These are phyloP conservation scores for Xenentodon cancila DNA, from an alignment of 2,797 vertebrate species.

Conservation along the genomic window DNA sequence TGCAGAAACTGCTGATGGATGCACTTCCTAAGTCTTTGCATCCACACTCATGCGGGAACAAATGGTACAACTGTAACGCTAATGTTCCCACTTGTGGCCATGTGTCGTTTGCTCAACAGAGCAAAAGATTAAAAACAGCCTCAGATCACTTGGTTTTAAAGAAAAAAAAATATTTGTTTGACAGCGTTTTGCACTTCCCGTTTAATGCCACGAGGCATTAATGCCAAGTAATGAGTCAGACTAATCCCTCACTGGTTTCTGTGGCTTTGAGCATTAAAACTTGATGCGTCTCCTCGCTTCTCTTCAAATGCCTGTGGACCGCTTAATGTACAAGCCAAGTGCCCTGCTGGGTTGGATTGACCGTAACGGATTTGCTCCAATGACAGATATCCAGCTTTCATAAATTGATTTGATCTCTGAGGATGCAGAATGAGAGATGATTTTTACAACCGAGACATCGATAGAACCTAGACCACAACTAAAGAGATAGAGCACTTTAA, in stretches of 20 bases:
- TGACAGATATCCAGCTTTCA: slow-evolving; percentile 79
- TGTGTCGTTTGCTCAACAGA: slow-evolving; percentile 75
- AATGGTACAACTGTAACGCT: slow-evolving; percentile 68
- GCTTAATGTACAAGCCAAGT: slow-evolving; percentile 83
- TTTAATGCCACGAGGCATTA: slow-evolving; percentile 72
- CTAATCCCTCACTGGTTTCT: slow-evolving; percentile 82
- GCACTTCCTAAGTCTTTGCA: slow-evolving; percentile 65
- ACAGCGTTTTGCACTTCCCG: slow-evolving; percentile 75
- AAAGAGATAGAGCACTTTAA: slow-evolving; percentile 70
- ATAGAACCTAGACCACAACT: slow-evolving; percentile 78
- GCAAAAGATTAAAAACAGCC: slow-evolving; percentile 75
- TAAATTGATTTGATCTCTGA: slow-evolving; percentile 85
- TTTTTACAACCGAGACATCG: slow-evolving; percentile 84
- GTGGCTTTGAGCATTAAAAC: slow-evolving; percentile 85
- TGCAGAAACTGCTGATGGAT: slow-evolving; percentile 76
- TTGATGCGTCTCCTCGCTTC: slow-evolving; percentile 80
- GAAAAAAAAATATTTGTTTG: slow-evolving; percentile 64
- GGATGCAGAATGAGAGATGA: slow-evolving; percentile 78
- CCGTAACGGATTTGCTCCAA: slow-evolving; percentile 82
- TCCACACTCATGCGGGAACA: slow-evolving; percentile 56
- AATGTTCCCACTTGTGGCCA: slow-evolving; percentile 72
- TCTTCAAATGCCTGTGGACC: slow-evolving; percentile 80
- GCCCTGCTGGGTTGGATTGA: slow-evolving; percentile 77
- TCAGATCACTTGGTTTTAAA: slow-evolving; percentile 63
- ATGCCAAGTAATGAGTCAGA: slow-evolving; percentile 76